These are phyloP conservation scores for Plusia festucae DNA, from an alignment of 2,888 invertebrate genomes.

Conservation along the genomic window DNA sequence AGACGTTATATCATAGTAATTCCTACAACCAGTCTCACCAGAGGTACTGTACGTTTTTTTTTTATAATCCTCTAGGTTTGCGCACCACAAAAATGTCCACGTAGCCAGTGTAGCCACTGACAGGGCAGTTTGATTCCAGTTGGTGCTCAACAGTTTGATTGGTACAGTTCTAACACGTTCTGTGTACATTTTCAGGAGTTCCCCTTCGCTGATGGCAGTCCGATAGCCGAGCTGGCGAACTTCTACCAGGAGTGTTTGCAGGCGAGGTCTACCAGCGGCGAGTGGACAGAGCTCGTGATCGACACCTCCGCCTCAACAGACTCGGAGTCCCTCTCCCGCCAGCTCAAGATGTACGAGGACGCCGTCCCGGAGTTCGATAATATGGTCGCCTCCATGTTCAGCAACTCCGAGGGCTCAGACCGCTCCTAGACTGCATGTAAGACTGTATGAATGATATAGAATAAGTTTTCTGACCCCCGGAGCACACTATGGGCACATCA, in stretches of 20 bases:
- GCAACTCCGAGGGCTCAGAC: constrained; percentile 79
- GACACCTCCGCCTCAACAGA: constrained; percentile 67
- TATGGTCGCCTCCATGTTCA: constrained; percentile 92
- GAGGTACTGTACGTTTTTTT: no score
- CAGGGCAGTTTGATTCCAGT: no score
- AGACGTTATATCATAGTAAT: no score
- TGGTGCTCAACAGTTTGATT: no score
- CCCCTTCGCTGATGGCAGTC: constrained; percentile 93
- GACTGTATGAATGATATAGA: constrained; percentile 52
- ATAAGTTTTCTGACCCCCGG: constrained; percentile 40
- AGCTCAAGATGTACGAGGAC: constrained; percentile 93
- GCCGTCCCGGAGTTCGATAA: constrained; percentile 93
- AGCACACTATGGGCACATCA: no score
- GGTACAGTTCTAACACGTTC: no score
- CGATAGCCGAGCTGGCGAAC: constrained; percentile 92
- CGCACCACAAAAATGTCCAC: no score
- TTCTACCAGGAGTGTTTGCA: constrained; percentile 95
- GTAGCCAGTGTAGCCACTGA: no score
- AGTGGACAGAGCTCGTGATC: constrained; percentile 70
- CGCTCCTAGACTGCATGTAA: constrained; percentile 60
- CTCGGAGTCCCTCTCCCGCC: constrained; percentile 91
- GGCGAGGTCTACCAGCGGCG: constrained; percentile 85
- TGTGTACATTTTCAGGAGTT: constrained; percentile 90
- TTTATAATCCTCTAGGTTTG: no score
- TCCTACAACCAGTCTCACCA: no score